A percentile compares a stretch with the other conserved stretches of the same genome.
These are phyloP conservation scores for Sylvietta virens DNA, from an alignment of 2,113 vertebrate genomes.

Conservation along the genomic window DNA sequence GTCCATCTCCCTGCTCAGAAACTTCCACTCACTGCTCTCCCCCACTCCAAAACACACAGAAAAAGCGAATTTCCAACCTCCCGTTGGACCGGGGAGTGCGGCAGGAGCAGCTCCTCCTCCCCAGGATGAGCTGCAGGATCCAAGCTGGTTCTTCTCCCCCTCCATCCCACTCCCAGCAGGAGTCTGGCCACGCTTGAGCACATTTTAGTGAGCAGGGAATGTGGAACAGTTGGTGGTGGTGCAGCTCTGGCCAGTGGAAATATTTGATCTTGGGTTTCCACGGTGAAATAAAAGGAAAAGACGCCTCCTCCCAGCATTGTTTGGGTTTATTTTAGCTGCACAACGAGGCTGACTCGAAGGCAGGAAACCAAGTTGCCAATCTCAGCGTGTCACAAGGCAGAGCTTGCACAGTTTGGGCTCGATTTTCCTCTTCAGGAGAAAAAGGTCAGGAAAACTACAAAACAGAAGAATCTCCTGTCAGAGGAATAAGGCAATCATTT, in stretches of 20 bases:
- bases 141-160: not conserved
- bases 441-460: not conserved
- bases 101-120: not conserved
- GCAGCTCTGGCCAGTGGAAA: not conserved
- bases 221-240: constrained; percentile 9
- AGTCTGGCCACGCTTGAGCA: not conserved
- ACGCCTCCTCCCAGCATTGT: not conserved
- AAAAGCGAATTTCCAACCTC: not conserved
- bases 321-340: constrained; percentile 15
- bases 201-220: constrained; percentile 28
- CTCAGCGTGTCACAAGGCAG: not conserved
- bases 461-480: not conserved
- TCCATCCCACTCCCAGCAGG: not conserved
- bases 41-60: not conserved
- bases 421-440: not conserved
- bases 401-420: not conserved
- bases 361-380: not conserved
- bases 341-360: not conserved
- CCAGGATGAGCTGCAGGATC: not conserved
- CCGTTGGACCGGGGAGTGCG: not conserved
- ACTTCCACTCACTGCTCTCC: not conserved
- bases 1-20: not conserved
- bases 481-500: not conserved
- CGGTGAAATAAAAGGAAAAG: not conserved
- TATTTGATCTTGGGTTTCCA: constrained; percentile 22